A percentile compares a stretch with the other conserved stretches of the same genome.
These are phyloP conservation scores for Avahi laniger DNA, from an alignment of 2,797 vertebrate genomes.

Conservation along the genomic window DNA sequence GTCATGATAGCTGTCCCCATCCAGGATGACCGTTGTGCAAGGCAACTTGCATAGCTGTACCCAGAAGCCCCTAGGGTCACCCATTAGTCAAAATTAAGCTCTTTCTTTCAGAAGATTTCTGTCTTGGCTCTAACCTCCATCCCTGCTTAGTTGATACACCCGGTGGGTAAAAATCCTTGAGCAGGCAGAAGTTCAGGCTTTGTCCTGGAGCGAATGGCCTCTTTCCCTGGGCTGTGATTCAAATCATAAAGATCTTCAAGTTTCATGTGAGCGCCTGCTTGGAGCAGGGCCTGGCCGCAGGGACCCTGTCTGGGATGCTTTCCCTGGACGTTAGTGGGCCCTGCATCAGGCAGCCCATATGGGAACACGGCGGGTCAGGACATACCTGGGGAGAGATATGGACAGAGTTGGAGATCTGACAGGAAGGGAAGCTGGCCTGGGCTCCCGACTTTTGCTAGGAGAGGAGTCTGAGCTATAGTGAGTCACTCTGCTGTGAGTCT, in stretches of 20 bases:
- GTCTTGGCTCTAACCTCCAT: neutral
- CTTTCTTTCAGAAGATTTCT: neutral
- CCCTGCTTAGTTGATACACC: neutral
- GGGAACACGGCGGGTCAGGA: neutral
- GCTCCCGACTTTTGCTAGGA: neutral
- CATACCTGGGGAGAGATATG: neutral
- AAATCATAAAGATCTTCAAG: neutral
- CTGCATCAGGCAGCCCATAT: neutral
- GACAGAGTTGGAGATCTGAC: neutral
- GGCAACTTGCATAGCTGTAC: accelerated
- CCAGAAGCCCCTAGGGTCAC: accelerated
- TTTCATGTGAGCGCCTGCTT: accelerated
- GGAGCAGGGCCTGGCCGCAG: neutral
- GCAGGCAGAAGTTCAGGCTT: neutral
- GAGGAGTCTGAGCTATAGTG: neutral
- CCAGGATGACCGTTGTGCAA: neutral
- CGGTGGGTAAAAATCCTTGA: neutral
- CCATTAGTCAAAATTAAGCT: neutral
- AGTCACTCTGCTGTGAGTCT: neutral
- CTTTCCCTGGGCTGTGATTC: neutral
- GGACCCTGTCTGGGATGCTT: neutral
- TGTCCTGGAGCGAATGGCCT: neutral
- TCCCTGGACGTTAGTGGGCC: neutral
- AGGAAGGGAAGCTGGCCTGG: neutral
- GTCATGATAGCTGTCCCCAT: accelerated